Percentiles rank a stretch among this genome's conserved stretches.
Conservation (phyloP, 1,140 invertebrate genomes). For the Aphaenogaster floridana region DNA sequence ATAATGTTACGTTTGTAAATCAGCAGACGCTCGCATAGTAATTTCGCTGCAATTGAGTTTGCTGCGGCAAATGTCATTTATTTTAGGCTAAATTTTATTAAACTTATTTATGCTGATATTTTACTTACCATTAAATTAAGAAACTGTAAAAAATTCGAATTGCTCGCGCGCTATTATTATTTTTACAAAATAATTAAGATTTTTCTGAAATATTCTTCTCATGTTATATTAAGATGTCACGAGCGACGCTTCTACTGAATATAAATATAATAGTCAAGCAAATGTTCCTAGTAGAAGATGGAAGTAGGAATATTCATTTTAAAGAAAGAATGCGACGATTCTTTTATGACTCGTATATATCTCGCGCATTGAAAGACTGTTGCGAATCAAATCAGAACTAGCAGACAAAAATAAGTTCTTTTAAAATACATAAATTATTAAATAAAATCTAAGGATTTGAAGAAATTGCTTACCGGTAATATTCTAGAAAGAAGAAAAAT, state of each 20-base stretch:
- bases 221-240: neutral
- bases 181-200: neutral
- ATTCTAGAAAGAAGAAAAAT: neutral
- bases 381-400: neutral
- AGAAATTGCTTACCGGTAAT: neutral
- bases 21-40: neutral
- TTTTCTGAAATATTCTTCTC: neutral
- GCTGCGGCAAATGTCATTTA: neutral
- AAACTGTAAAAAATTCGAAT: neutral
- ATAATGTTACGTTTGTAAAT: conserved; percentile 40
- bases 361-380: neutral
- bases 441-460: neutral
- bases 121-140: neutral
- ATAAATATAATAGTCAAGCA: neutral
- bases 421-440: neutral
- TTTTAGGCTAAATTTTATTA: neutral
- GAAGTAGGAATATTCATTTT: conserved; percentile 9
- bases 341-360: neutral
- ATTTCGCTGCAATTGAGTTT: neutral
- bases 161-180: neutral
- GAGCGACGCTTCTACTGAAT: neutral
- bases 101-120: neutral
- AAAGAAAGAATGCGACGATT: neutral
- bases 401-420: neutral
- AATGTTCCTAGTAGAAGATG: neutral